Conservation (phyloP, 1,140 invertebrate genomes). For the Sinonovacula constricta region DNA sequence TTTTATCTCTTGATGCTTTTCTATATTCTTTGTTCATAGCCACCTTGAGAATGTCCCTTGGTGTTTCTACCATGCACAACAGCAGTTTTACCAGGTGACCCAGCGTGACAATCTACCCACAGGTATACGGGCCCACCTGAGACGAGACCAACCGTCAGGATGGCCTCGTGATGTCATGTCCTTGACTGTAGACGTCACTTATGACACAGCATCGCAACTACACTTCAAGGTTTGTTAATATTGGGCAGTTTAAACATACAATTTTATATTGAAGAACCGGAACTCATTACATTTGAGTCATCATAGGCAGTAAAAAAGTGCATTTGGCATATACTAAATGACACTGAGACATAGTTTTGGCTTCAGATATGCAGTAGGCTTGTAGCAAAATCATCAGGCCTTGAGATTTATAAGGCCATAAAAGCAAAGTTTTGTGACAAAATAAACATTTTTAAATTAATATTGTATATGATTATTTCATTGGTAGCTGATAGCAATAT, state of each 20-base stretch:
- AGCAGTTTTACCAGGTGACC: conserved; percentile 56
- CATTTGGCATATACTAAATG: too few species aligned
- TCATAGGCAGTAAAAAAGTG: too few species aligned
- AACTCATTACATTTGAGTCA: too few species aligned
- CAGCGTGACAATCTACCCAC: conserved; percentile 29
- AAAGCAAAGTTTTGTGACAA: too few species aligned
- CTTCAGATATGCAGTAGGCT: background rate
- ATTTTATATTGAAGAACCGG: too few species aligned
- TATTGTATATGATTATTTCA: too few species aligned
- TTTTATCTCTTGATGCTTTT: background rate
- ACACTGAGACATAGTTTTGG: background rate
- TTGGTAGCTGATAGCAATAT: too few species aligned
- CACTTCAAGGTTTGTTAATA: conserved; percentile 61
- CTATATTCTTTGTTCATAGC: background rate
- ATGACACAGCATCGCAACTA: conserved; percentile 54
- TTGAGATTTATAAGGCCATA: background rate
- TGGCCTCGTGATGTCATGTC: conserved; percentile 63
- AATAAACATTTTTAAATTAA: too few species aligned
- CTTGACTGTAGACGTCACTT: conserved; percentile 59
- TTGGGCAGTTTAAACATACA: background rate
- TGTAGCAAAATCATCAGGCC: conserved; percentile 1
- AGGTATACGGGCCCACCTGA: conserved; percentile 53
- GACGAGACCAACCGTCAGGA: conserved; percentile 42
- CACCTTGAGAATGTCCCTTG: conserved; percentile 55
- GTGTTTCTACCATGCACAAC: conserved; percentile 63